Percentiles rank a stretch among this genome's conserved stretches.
Evolutionary conservation across 2,888 invertebrate genomes (phyloP).

Genomic region (Phengaris arion): DNA sequence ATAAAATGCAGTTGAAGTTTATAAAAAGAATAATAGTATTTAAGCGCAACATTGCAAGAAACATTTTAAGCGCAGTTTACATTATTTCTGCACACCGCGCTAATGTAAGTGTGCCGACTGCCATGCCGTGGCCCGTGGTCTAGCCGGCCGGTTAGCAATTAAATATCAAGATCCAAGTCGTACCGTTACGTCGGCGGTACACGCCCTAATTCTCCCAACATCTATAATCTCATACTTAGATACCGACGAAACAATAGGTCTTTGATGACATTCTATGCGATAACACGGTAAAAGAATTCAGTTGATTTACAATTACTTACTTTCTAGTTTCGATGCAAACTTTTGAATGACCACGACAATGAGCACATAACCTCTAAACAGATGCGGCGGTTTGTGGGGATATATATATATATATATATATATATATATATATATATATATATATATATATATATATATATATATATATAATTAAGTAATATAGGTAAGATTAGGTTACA

Average conservation of each 20-base stretch:
- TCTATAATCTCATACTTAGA: not conserved
- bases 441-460: too few species aligned
- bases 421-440: too few species aligned
- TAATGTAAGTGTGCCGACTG: not conserved
- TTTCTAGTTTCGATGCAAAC: not conserved
- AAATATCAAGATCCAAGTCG: not conserved
- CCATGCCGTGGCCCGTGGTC: too few species aligned
- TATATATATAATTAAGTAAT: too few species aligned
- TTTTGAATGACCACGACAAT: not conserved
- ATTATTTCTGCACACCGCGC: not conserved
- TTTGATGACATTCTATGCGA: not conserved
- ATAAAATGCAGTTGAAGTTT: too few species aligned
- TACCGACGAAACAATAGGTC: not conserved
- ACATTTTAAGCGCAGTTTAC: not conserved
- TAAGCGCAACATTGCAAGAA: too few species aligned
- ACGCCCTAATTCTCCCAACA: constrained; percentile 13
- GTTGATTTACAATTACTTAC: not conserved
- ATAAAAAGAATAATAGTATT: too few species aligned
- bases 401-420: too few species aligned
- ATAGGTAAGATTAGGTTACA: too few species aligned
- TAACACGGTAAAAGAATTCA: not conserved
- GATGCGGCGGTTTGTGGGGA: too few species aligned
- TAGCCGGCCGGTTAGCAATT: not conserved
- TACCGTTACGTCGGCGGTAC: not conserved
- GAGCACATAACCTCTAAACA: not conserved